Conservation (phyloP, 2,888 invertebrate species). For the Ennomos quercinarius region DNA sequence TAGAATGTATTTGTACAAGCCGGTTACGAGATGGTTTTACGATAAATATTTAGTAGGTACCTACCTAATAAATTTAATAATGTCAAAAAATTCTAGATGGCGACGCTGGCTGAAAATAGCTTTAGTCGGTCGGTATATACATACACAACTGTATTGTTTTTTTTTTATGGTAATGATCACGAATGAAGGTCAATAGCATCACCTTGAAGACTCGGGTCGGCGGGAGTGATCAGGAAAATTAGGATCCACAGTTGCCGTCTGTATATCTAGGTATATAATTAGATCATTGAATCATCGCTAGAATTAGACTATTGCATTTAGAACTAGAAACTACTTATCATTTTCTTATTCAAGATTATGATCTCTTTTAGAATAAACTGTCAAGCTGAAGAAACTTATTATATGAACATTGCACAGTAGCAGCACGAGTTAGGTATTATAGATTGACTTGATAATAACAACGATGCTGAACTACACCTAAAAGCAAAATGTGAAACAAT, state of each 20-base stretch:
- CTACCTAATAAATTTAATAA: slow-evolving; percentile 4
- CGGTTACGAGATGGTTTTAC: slow-evolving; percentile 2
- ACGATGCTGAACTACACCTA: no score
- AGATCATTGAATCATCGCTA: background rate
- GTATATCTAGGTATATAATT: background rate
- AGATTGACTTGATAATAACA: no score
- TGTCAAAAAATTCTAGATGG: slow-evolving; percentile 20
- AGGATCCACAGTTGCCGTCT: background rate
- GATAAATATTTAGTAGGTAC: background rate
- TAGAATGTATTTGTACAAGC: slow-evolving; percentile 5
- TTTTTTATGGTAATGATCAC: slow-evolving; percentile 34
- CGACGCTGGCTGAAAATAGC: slow-evolving; percentile 35
- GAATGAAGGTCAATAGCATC: slow-evolving; percentile 24
- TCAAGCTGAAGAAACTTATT: no score
- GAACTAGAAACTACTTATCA: no score
- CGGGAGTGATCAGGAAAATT: slow-evolving; percentile 18
- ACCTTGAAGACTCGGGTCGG: slow-evolving; percentile 13
- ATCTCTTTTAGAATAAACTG: no score
- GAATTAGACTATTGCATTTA: no score
- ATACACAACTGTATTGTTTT: slow-evolving; percentile 34
- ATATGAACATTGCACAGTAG: no score
- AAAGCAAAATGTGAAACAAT: no score
- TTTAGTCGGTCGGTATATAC: no score
- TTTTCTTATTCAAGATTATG: no score
- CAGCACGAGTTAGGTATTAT: no score